Percentiles rank a stretch among this genome's conserved stretches.
phyloP scores from a whole-genome alignment of 2,113 vertebrate species.

The Pipra filicauda region DNA sequence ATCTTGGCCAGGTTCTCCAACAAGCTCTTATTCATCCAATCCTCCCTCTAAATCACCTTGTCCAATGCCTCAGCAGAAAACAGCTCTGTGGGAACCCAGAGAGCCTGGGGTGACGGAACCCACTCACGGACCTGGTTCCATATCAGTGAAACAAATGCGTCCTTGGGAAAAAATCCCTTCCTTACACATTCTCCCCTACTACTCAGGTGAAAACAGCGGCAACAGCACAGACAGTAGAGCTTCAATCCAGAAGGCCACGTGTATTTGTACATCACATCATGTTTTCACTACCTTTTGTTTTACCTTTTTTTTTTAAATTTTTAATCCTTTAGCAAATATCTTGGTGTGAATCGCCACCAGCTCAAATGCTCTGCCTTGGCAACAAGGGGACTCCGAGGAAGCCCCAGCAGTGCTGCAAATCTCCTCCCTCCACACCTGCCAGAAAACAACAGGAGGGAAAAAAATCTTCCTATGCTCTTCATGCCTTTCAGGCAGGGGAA shows the following conservation, averaged over 20 bases:
- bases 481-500: neutral
- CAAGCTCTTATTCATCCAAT: neutral
- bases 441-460: accelerated
- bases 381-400: accelerated
- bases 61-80: neutral
- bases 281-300: no score
- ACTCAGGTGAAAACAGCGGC: neutral
- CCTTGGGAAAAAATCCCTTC: neutral
- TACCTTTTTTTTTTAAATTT: neutral
- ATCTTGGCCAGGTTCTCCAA: neutral
- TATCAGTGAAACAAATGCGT: neutral
- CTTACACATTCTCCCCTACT: neutral
- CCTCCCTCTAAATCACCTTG: neutral
- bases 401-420: accelerated
- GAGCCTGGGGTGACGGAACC: neutral
- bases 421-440: neutral
- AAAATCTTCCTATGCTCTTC: no score
- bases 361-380: neutral
- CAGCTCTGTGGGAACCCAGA: neutral
- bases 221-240: neutral
- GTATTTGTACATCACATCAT: no score
- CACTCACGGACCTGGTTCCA: neutral
- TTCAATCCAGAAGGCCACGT: no score
- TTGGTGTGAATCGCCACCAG: accelerated
- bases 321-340: neutral